Evolutionary conservation across 2,888 invertebrate genomes (phyloP), one percentile per base, ranked within the genome.

Genomic region (Sinelater perroti): DNA sequence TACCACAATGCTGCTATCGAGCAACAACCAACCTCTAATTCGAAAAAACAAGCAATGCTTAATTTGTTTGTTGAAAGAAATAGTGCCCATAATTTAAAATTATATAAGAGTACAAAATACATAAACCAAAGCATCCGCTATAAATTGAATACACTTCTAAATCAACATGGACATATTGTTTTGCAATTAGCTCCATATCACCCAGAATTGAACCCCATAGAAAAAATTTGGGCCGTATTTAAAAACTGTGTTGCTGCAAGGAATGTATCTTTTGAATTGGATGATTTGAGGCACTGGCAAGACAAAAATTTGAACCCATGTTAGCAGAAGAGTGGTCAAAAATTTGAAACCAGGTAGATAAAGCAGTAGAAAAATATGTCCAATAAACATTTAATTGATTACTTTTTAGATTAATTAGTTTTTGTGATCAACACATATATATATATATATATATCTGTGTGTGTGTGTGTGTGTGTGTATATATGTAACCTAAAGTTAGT

Each of bases 1-100:
- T 70, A 70, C 46, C 68, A 71, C 36, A 72, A 69, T 28, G 10
- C 11, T 1, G 8, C 40, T 2, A 1, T 21, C 1, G 40, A 40
- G 2, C 20, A 40, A n/a, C 40, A 40, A 10, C 20, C 40, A 8
- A 13, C 16, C 1, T 10, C 3, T 40, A 1, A 7, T 10, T 40
- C 40, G 3, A 2, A 1, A 2, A 40, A 40, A 2, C 3, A 40
- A 7, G 40, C 10, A 2, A 40, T 40, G 20, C 2, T 17, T 1
- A 2, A 2, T n/a, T 40, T 20, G 40, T 11, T 40, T 2, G 6
- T 14, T 6, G 11, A 18, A 40, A 2, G 40, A 14, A 40, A 21
- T 3, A 40, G n/a, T 40, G 6, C 4, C 3, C 21, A 21, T 40
- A 13, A 40, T 10, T 4, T 14, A 21, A 33, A 2, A 2, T 7